Percentiles rank a stretch among this genome's conserved stretches.
Conservation (phyloP, 2,113 vertebrate species). For the Mesitornis unicolor region DNA sequence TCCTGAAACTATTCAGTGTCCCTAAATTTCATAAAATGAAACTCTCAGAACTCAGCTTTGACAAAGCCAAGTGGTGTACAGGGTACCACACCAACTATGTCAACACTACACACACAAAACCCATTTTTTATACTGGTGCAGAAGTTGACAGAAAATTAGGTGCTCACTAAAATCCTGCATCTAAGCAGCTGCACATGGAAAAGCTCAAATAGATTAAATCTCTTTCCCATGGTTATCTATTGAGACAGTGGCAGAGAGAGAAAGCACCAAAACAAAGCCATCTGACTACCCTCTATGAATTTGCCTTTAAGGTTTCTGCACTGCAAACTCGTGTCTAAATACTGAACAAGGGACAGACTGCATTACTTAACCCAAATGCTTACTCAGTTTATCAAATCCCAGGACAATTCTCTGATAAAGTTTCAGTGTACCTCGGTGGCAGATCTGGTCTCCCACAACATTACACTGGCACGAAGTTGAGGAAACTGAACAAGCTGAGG, state of each 20-base stretch:
- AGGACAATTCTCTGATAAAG: background rate
- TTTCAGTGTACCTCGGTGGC: background rate
- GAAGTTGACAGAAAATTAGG: background rate
- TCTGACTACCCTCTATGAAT: background rate
- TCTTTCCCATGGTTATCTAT: background rate
- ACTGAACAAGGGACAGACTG: background rate
- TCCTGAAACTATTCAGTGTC: no score
- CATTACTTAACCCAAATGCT: background rate
- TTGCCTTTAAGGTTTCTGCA: background rate
- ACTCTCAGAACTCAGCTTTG: background rate
- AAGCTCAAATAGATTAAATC: background rate
- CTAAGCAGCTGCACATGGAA: background rate
- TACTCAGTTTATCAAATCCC: background rate
- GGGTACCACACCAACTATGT: background rate
- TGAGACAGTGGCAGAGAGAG: background rate
- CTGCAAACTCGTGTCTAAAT: background rate
- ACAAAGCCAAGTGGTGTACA: background rate
- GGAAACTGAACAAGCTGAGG: background rate
- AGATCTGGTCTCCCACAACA: background rate
- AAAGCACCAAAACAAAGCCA: background rate
- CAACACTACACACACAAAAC: background rate
- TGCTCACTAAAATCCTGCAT: background rate
- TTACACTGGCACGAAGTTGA: background rate
- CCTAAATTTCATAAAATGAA: background rate
- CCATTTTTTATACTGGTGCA: background rate